Evolutionary conservation across 1,140 invertebrate species (phyloP), one percentile per base, ranked within the genome.

Genomic region (Cydia amplana): DNA sequence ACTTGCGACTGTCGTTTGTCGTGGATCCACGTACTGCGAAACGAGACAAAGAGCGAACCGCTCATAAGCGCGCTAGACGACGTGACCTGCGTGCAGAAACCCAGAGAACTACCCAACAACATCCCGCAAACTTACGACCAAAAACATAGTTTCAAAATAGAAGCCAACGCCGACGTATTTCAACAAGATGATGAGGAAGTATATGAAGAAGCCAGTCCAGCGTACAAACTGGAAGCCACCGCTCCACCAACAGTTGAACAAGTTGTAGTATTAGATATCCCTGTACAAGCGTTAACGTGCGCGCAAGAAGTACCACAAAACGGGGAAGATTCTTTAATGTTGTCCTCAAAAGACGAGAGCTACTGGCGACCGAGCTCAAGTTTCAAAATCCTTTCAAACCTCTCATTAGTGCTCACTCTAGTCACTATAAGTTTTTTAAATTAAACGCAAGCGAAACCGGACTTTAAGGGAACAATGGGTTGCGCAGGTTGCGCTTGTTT

Each of bases 1-100:
- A 94, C 93, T 79, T 97, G 96, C 87, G 96, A 97, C 91, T 97
- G 96, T 84, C 95, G 95, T 60, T 91, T 97, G 60, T 93, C 94
- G 16, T 97, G 96, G 96, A 95, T 97, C 83, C 95, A 95, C 90
- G 93, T 93, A 46, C 87, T 97, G 74, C 94, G 94, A 78, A 96
- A 96, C 86, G 95, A 96, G 84, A 96, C 96, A 60, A 95, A 94
- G 85, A 96, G 95, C 85, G 89, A 92, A 88, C 80, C 94, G 93
- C 86, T 94, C 0, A 85, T 78, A 78, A 78, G 82, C 67, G 91
- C 91, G 6, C 79, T 92, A 4, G 88, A 90, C 20, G 86, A 88
- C 51, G 85, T 92, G 6, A 92, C 88, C 18, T 92, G 91, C 75
- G 40, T 85, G 18, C 77, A 64, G 6, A 78, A 55, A 55, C 23